A percentile compares a stretch with the other conserved stretches of the same genome.
These are phyloP conservation scores for Timandra comae DNA, from an alignment of 2,888 invertebrate genomes.

Conservation along the genomic window DNA sequence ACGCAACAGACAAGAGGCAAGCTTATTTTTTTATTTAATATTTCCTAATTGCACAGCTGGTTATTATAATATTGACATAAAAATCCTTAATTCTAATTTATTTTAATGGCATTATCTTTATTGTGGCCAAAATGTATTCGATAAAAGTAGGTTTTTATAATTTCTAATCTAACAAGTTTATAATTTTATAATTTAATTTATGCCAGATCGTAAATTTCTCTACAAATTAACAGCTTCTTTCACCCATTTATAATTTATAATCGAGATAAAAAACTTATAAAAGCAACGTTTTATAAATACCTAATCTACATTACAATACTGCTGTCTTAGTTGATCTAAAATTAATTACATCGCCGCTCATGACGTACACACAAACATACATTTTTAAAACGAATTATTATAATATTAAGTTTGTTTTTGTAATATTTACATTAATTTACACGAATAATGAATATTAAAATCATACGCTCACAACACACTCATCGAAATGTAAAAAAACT, in stretches of 20 bases:
- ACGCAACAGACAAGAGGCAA: neutral
- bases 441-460: conserved; percentile 28
- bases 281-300: conserved; percentile 41
- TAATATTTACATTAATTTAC: conserved; percentile 56
- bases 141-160: too few relatives aligned
- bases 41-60: neutral
- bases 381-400: conserved; percentile 39
- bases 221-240: neutral
- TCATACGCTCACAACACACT: conserved; percentile 35
- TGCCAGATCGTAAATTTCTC: conserved; percentile 6
- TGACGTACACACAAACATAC: conserved; percentile 30
- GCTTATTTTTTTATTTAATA: conserved; percentile 1
- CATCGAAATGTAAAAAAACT: conserved; percentile 39
- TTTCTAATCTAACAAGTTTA: neutral
- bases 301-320: conserved; percentile 60
- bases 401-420: conserved; percentile 22
- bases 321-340: conserved; percentile 47
- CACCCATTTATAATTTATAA: conserved; percentile 6
- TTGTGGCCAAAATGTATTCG: too few relatives aligned
- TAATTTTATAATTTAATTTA: neutral
- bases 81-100: conserved; percentile 9
- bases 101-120: conserved; percentile 11
- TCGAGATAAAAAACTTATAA: conserved; percentile 14
- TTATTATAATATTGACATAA: neutral
- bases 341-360: conserved; percentile 56